Evolutionary conservation across 2,113 vertebrate species (phyloP), one percentile per base, ranked within the genome.

Genomic region (Podiceps cristatus): DNA sequence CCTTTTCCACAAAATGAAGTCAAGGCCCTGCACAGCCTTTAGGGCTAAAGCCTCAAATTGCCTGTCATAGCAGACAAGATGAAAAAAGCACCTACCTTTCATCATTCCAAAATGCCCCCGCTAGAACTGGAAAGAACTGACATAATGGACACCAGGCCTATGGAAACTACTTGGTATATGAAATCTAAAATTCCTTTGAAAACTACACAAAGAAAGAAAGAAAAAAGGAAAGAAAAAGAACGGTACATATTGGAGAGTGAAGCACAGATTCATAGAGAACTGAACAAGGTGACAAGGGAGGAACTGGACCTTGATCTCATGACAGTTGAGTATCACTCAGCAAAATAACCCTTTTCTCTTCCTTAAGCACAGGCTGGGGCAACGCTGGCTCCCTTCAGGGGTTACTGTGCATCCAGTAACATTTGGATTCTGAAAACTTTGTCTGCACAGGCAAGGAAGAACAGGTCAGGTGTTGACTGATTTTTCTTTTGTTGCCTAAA

Each of bases 401-500:
- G 80, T 71, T 86, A 74, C 8, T 28, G 27, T 25, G 75, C 71
- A 50, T 16, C 45, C 55, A 79, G 0, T 27, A 82, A 69, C 28
- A 78, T 37, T 33, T 35, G 27, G 40, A 45, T 35, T 33, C 44
- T 42, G 16, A 77, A 83, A 95, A 89, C 72, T 91, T 19, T 89
- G 83, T 87, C 72, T 84, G 91, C 83, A 74, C 22, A 0, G 88
- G 83, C 82, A 92, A 94, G 59, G 91, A 83, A 90, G 80, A 93
- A 86, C 79, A 95, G 66, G 75, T 59, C 91, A 74, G 83, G 72
- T 89, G 76, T 74, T 94, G 53, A 92, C 80, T 50, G 50, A 35
- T 77, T 81, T 58, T 73, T 66, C 93, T 95, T 96, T 69, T 93
- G 96, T 75, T 95, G 86, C 95, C 90, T 93, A 58, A 23, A 97